These are phyloP conservation scores for Mungos mungo DNA, from an alignment of 2,113 vertebrate genomes.

Conservation along the genomic window DNA sequence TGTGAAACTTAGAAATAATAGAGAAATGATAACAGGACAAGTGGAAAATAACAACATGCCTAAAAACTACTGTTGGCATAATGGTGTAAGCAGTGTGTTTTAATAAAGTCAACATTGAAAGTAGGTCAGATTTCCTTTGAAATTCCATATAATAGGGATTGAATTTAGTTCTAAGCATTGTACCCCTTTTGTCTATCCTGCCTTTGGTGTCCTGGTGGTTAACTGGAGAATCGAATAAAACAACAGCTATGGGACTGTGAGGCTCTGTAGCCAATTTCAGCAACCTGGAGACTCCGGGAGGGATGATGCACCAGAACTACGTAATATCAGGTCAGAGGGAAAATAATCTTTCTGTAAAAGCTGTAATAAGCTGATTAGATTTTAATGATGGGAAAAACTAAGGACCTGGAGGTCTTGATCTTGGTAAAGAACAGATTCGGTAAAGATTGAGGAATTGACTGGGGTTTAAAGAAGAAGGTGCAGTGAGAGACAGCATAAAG, in stretches of 20 bases:
- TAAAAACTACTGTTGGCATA: background rate
- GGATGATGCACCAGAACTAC: background rate
- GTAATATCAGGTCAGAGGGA: background rate
- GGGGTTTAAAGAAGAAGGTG: background rate
- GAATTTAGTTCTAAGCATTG: background rate
- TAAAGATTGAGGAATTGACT: background rate
- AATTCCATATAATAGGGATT: background rate
- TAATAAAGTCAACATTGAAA: background rate
- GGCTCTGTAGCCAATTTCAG: background rate
- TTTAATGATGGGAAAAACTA: background rate
- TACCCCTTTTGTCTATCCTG: background rate
- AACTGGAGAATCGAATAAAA: background rate
- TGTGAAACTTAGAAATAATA: background rate
- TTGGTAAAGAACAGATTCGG: background rate
- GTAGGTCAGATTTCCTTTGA: background rate
- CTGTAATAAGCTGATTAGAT: background rate
- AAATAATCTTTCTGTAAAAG: background rate
- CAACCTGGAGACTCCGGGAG: background rate
- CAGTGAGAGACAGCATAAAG: background rate
- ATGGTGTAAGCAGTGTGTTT: background rate
- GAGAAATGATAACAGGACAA: too few relatives aligned
- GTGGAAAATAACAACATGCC: background rate
- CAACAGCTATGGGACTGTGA: background rate
- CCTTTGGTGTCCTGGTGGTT: background rate
- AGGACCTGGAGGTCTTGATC: background rate